Percentiles rank a stretch among this genome's conserved stretches.
These are phyloP conservation scores for Enteromius thamalakanensis DNA, from an alignment of 2,797 vertebrate species.

Conservation along the genomic window DNA sequence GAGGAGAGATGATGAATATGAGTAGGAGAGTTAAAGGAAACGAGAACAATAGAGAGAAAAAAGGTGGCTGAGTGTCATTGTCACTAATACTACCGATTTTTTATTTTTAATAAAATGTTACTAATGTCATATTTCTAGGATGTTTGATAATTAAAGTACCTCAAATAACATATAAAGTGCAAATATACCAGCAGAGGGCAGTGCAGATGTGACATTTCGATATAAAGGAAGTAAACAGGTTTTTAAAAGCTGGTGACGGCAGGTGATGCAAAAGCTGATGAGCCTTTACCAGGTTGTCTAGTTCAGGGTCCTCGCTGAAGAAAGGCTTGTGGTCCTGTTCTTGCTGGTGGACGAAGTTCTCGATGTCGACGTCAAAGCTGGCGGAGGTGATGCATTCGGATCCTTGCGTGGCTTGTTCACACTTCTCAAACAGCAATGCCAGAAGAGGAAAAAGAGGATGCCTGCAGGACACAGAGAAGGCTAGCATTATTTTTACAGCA, in stretches of 20 bases:
- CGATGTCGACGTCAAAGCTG: constrained; percentile 98
- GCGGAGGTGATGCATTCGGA: constrained; percentile 98
- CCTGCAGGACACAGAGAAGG: constrained; percentile 70
- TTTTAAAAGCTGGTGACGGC: neutral
- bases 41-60: constrained; percentile 26
- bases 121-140: neutral
- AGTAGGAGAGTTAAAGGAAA: constrained; percentile 16
- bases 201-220: constrained; percentile 22
- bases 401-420: constrained; percentile 96
- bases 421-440: constrained; percentile 95
- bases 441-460: constrained; percentile 95
- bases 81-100: constrained; percentile 71
- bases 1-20: constrained; percentile 46
- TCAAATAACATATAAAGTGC: neutral
- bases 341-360: constrained; percentile 98
- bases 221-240: neutral
- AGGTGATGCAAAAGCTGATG: neutral
- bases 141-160: neutral
- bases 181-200: constrained; percentile 53
- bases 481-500: neutral
- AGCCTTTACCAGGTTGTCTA: constrained; percentile 92
- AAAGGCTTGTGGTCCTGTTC: constrained; percentile 97
- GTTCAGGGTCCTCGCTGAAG: constrained; percentile 96
- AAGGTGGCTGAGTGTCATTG: constrained; percentile 70
- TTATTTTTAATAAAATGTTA: constrained; percentile 51